Evolutionary conservation across 2,113 vertebrate species (phyloP).

Genomic region (Xiphophorus maculatus): DNA sequence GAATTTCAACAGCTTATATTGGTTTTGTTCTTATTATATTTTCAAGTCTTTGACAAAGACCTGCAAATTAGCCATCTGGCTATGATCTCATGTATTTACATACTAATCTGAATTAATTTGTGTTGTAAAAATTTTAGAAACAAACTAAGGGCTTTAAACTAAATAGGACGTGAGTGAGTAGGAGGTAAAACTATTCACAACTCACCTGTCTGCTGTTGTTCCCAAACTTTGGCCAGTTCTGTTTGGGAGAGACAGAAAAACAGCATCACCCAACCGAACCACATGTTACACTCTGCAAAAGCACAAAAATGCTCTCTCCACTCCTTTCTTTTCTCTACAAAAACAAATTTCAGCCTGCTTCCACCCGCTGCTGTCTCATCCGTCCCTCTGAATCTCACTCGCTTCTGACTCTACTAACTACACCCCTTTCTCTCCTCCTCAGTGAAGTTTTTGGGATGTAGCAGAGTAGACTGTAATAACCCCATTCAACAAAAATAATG

Average conservation of each 20-base stretch:
- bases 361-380: conserved; percentile 21
- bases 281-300: conserved; percentile 52
- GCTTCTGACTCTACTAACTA: conserved; percentile 33
- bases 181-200: neutral
- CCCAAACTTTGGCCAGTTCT: conserved; percentile 45
- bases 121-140: neutral
- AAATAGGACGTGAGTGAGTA: neutral
- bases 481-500: conserved; percentile 28
- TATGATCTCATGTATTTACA: neutral
- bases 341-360: conserved; percentile 34
- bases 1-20: neutral
- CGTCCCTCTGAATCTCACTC: conserved; percentile 11
- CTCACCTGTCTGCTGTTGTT: conserved; percentile 73
- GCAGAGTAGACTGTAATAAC: conserved; percentile 53
- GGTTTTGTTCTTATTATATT: neutral
- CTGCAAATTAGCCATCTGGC: neutral
- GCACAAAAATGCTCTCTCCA: neutral
- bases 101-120: neutral
- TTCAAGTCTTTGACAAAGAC: neutral
- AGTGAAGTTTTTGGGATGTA: conserved; percentile 45
- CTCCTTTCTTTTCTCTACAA: conserved; percentile 37
- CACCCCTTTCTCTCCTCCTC: conserved; percentile 65
- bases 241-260: conserved; percentile 55
- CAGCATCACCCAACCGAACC: conserved; percentile 49
- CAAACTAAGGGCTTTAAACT: neutral